Evolutionary conservation across 2,797 vertebrate species (phyloP).

Genomic region (Hybognathus amarus): DNA sequence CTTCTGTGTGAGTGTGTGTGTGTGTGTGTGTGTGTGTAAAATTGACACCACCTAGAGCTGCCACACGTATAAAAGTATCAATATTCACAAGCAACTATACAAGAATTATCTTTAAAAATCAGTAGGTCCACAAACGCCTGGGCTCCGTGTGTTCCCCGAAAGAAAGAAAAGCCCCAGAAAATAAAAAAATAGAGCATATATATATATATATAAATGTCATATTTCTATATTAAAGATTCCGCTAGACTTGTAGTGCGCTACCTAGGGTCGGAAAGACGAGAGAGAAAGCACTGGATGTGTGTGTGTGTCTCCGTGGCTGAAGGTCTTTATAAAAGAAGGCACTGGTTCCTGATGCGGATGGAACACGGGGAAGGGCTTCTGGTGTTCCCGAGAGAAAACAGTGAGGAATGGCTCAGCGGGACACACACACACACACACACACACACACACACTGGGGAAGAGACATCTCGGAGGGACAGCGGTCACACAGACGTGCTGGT

Average conservation of each 20-base stretch:
- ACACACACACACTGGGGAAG: slow-evolving; percentile 86
- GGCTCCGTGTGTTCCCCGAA: slow-evolving; percentile 79
- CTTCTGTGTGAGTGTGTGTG: slow-evolving; percentile 63
- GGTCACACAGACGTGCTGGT: slow-evolving; percentile 98
- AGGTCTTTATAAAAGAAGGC: slow-evolving; percentile 77
- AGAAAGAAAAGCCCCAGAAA: slow-evolving; percentile 83
- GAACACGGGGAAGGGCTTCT: slow-evolving; percentile 10
- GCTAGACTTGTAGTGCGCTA: slow-evolving; percentile 85
- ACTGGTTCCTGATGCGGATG: slow-evolving; percentile 69
- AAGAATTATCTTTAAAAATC: slow-evolving; percentile 77
- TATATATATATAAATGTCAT: slow-evolving; percentile 60
- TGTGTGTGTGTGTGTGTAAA: slow-evolving; percentile 65
- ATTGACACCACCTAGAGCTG: slow-evolving; percentile 98
- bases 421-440: slow-evolving; percentile 86
- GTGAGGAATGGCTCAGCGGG: slow-evolving; percentile 64
- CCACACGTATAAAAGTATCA: slow-evolving; percentile 87
- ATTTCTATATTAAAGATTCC: slow-evolving; percentile 64
- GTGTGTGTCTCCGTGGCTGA: slow-evolving; percentile 74
- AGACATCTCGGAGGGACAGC: slow-evolving; percentile 76
- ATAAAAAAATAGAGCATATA: slow-evolving; percentile 75
- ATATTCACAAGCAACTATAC: slow-evolving; percentile 91
- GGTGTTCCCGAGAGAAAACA: slow-evolving; percentile 33
- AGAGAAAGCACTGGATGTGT: slow-evolving; percentile 56
- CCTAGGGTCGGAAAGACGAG: slow-evolving; percentile 69
- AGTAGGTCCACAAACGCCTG: slow-evolving; percentile 83